phyloP scores from a whole-genome alignment of 1,140 invertebrate species.

The Belonocnema kinseyi region DNA sequence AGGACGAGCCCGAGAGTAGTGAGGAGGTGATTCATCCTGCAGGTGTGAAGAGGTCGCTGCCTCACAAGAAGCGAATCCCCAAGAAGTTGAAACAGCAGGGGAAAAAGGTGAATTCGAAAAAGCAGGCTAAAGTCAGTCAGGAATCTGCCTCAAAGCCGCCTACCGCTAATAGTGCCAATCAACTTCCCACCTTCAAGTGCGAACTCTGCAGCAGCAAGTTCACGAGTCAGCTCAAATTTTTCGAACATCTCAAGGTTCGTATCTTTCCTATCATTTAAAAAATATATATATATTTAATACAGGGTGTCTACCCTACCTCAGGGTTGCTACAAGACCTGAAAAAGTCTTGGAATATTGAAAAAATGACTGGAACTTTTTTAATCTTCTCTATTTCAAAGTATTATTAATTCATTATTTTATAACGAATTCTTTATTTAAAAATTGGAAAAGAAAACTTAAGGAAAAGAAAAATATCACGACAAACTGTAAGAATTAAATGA shows the following conservation, averaged over 20 bases:
- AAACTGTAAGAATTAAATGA: no score
- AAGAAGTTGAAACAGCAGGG: slow-evolving; percentile 75
- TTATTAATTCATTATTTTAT: no score
- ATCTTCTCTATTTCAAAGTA: no score
- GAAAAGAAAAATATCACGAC: no score
- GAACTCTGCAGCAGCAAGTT: slow-evolving; percentile 81
- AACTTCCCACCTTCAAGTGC: slow-evolving; percentile 77
- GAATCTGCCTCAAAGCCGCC: slow-evolving; percentile 34
- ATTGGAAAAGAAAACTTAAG: no score
- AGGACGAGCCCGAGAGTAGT: slow-evolving; percentile 67
- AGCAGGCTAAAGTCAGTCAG: slow-evolving; percentile 54
- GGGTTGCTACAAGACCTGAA: no score
- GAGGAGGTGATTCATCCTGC: slow-evolving; percentile 63
- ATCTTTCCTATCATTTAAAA: slow-evolving; percentile 38
- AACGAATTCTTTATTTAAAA: no score
- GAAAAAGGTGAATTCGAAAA: slow-evolving; percentile 59
- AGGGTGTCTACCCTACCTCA: no score
- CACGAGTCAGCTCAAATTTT: slow-evolving; percentile 85
- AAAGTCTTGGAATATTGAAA: no score
- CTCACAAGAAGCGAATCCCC: slow-evolving; percentile 78
- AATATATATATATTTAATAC: no score
- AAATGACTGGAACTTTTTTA: no score
- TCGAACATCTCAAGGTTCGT: slow-evolving; percentile 83
- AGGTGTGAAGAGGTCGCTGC: slow-evolving; percentile 74
- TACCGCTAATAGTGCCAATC: slow-evolving; percentile 31